phyloP scores from a whole-genome alignment of 2,888 invertebrate species.

The Alitta virens region DNA sequence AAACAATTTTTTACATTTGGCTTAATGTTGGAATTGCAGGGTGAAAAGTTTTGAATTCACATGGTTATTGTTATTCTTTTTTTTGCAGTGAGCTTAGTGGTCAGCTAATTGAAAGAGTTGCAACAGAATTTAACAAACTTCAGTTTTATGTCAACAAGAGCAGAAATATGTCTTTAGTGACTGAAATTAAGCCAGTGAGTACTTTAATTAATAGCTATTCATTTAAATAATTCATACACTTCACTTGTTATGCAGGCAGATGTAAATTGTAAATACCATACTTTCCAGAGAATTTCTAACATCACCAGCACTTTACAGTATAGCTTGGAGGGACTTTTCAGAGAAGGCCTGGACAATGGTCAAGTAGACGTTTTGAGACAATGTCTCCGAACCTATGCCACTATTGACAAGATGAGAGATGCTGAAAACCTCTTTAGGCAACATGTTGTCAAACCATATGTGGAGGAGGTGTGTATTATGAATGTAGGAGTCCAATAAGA shows the following conservation, averaged over 20 bases:
- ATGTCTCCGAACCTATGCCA: constrained; percentile 64
- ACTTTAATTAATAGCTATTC: neutral
- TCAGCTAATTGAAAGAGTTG: constrained; percentile 70
- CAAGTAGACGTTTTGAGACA: constrained; percentile 49
- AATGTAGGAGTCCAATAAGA: no score
- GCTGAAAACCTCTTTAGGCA: constrained; percentile 70
- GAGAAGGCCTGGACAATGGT: constrained; percentile 48
- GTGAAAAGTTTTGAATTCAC: no score
- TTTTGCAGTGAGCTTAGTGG: constrained; percentile 58
- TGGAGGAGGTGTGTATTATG: constrained; percentile 62
- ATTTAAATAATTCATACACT: no score
- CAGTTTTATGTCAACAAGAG: constrained; percentile 70
- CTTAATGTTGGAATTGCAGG: no score
- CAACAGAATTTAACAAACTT: constrained; percentile 73
- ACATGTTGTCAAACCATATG: constrained; percentile 68
- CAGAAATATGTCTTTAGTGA: constrained; percentile 60
- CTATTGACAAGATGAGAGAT: constrained; percentile 68
- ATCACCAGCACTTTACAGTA: constrained; percentile 54
- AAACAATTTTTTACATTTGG: no score
- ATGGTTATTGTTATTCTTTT: no score
- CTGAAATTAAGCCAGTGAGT: constrained; percentile 57
- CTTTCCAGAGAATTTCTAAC: constrained; percentile 44
- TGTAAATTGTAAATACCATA: no score
- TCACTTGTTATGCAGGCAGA: no score
- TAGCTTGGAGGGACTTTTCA: constrained; percentile 55